A percentile compares a stretch with the other conserved stretches of the same genome.
Conservation (phyloP, 2,113 vertebrate genomes). For the Alethe castanea region DNA sequence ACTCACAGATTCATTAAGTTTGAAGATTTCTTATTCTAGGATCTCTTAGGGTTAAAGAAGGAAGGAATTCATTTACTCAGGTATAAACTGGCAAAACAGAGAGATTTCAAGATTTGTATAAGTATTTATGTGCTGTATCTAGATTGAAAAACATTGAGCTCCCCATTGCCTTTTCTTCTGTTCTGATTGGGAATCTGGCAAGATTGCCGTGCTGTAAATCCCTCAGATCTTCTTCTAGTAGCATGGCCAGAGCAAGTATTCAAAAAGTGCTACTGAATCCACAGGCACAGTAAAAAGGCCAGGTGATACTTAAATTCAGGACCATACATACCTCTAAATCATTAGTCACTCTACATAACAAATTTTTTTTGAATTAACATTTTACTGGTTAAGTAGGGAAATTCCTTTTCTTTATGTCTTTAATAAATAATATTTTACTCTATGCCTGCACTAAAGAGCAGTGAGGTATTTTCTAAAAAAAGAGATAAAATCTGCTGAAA, state of each 20-base stretch:
- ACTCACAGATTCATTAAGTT: neutral
- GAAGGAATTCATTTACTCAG: neutral
- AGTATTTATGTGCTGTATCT: neutral
- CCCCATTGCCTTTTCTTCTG: neutral
- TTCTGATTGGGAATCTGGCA: neutral
- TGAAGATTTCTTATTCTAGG: neutral
- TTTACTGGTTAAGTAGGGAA: slow-evolving; percentile 17
- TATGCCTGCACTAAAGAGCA: slow-evolving; percentile 17
- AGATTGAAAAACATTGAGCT: neutral
- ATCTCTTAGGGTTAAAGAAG: neutral
- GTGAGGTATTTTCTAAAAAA: slow-evolving; percentile 44
- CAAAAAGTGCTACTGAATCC: neutral
- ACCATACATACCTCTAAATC: neutral
- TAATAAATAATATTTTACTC: slow-evolving; percentile 54
- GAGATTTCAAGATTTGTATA: neutral
- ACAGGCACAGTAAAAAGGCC: neutral
- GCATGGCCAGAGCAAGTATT: neutral
- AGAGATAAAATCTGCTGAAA: slow-evolving; percentile 19
- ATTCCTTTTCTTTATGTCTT: slow-evolving; percentile 58
- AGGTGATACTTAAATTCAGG: neutral
- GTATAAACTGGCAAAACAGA: slow-evolving; percentile 8
- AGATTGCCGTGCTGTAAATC: neutral
- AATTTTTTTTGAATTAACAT: neutral
- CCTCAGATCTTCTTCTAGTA: neutral
- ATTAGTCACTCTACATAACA: neutral